A percentile compares a stretch with the other conserved stretches of the same genome.
phyloP scores from a whole-genome alignment of 1,140 invertebrate genomes.

The Melanaphis sacchari region DNA sequence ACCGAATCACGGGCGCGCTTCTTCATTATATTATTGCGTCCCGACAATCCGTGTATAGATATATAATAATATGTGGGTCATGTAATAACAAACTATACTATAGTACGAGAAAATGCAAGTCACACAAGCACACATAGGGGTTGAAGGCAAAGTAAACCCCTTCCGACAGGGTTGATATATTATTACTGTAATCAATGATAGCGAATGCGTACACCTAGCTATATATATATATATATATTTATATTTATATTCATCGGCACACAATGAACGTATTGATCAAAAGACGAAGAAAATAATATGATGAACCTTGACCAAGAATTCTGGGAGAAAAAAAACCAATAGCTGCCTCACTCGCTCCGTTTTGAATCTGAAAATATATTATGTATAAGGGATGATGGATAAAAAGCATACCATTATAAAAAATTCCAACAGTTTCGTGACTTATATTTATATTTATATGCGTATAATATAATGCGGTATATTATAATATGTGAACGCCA shows the following conservation, averaged over 20 bases:
- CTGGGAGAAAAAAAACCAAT: neutral
- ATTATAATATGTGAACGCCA: neutral
- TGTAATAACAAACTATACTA: constrained; percentile 18
- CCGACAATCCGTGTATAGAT: too few relatives aligned
- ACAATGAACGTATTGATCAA: constrained; percentile 32
- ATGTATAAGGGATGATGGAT: neutral
- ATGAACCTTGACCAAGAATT: constrained; percentile 47
- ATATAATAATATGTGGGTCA: constrained; percentile 32
- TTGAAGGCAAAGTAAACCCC: constrained; percentile 36
- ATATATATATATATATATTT: neutral
- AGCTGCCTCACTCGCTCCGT: neutral
- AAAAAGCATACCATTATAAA: neutral
- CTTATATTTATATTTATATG: neutral
- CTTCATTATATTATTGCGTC: constrained; percentile 19
- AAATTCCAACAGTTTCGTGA: constrained; percentile 22
- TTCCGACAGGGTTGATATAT: constrained; percentile 40
- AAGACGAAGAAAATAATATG: neutral
- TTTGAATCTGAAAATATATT: neutral
- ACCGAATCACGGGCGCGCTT: neutral
- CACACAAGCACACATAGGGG: constrained; percentile 25
- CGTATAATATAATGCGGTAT: neutral
- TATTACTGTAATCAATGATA: constrained; percentile 49
- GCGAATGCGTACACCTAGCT: neutral
- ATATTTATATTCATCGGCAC: neutral
- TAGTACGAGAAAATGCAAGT: constrained; percentile 14